These are phyloP conservation scores for Pseudococcus jackbeardsleyi DNA, from an alignment of 2,888 invertebrate species.

Conservation along the genomic window DNA sequence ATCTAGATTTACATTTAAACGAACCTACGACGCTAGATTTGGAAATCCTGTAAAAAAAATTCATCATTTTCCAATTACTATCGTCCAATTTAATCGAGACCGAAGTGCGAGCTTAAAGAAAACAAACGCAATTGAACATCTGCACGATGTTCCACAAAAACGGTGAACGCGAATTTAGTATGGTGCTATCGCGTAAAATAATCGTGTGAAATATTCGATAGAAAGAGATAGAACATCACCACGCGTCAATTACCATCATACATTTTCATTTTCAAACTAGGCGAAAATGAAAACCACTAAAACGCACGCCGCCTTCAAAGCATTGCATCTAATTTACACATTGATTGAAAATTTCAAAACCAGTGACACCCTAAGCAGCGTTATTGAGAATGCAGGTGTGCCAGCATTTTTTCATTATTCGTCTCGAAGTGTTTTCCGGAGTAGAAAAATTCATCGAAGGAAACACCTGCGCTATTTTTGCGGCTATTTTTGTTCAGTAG, in stretches of 20 bases:
- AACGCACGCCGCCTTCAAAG: neutral
- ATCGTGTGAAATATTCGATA: neutral
- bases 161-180: neutral
- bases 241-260: neutral
- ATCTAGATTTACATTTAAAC: conserved; percentile 34
- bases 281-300: neutral
- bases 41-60: conserved; percentile 47
- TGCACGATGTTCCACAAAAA: neutral
- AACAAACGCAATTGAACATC: neutral
- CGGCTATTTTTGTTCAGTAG: neutral
- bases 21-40: conserved; percentile 46
- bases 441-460: neutral
- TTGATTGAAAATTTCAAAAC: conserved; percentile 42
- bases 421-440: neutral
- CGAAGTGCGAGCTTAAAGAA: neutral
- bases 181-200: neutral
- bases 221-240: neutral
- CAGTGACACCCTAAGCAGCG: neutral
- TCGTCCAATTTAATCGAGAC: neutral
- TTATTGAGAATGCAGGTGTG: neutral
- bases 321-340: conserved; percentile 40
- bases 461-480: conserved; percentile 2
- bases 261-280: neutral
- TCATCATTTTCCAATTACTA: conserved; percentile 12
- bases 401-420: neutral